Conservation (phyloP, 2,113 vertebrate species). For the Mustela nigripes region DNA sequence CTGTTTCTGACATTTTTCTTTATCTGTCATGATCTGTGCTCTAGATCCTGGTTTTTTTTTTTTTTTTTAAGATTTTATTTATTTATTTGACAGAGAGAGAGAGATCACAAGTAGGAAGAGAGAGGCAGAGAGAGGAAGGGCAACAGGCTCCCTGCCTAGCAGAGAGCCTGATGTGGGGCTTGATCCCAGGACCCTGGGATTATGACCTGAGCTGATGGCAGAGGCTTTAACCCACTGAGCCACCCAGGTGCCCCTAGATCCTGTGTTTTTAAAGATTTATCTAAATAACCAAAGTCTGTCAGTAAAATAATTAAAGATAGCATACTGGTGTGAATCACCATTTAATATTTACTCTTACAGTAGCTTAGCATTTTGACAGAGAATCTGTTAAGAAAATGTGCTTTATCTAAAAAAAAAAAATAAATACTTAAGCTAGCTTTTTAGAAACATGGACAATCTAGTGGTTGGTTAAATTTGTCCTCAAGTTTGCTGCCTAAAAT, state of each 20-base stretch:
- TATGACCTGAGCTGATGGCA: too few relatives aligned
- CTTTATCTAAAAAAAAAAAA: slow-evolving; percentile 8
- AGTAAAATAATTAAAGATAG: slow-evolving; percentile 10
- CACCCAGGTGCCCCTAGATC: neutral
- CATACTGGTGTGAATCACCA: neutral
- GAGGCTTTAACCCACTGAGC: too few relatives aligned
- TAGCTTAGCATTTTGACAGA: neutral
- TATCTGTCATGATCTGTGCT: neutral
- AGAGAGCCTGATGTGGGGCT: too few relatives aligned
- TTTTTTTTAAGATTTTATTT: too few relatives aligned
- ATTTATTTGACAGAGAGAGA: too few relatives aligned
- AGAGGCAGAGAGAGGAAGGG: too few relatives aligned
- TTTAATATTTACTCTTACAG: neutral
- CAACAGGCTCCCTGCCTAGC: too few relatives aligned
- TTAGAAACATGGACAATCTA: neutral
- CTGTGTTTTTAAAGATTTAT: neutral
- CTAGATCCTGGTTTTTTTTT: slow-evolving; percentile 5
- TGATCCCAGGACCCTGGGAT: too few relatives aligned
- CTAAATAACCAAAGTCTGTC: neutral
- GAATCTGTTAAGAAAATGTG: neutral
- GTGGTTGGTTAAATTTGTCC: neutral
- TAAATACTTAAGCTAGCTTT: neutral
- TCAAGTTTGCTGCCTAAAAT: neutral
- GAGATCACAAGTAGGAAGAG: too few relatives aligned
- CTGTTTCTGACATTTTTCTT: neutral